These are phyloP conservation scores for Spialia ferax DNA, from an alignment of 2,888 invertebrate genomes.

Conservation along the genomic window DNA sequence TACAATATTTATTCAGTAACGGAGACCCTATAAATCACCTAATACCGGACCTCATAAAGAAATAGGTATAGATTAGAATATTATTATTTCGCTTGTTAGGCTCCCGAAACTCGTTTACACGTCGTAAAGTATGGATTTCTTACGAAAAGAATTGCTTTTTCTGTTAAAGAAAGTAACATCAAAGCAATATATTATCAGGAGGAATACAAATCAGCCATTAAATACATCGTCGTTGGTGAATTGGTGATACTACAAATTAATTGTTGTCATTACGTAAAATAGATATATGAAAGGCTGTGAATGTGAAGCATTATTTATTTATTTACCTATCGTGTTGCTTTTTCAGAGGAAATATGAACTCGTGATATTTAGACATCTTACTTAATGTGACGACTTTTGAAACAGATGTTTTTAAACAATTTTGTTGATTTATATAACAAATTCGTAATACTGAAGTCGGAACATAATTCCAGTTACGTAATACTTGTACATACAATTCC, in stretches of 20 bases:
- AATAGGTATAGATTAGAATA: slow-evolving; percentile 9
- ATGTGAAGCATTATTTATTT: too few relatives aligned
- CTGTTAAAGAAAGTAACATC: neutral
- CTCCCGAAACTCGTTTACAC: slow-evolving; percentile 13
- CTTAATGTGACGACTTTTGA: neutral
- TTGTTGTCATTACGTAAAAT: neutral
- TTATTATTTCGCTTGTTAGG: neutral
- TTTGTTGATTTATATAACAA: too few relatives aligned
- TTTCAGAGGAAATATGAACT: neutral
- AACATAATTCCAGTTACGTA: neutral
- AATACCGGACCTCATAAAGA: slow-evolving; percentile 17
- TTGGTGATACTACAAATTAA: neutral
- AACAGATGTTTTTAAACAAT: too few relatives aligned
- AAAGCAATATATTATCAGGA: neutral
- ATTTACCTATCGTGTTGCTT: too few relatives aligned
- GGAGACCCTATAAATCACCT: slow-evolving; percentile 19
- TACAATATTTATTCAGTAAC: slow-evolving; percentile 22
- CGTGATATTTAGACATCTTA: neutral
- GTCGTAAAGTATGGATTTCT: slow-evolving; percentile 10
- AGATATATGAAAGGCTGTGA: too few relatives aligned
- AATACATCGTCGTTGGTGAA: neutral
- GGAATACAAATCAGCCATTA: neutral
- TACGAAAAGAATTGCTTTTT: neutral
- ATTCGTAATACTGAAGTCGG: too few relatives aligned
- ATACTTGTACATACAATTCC: neutral